Percentiles rank a stretch among this genome's conserved stretches.
Conservation (phyloP, 2,888 invertebrate species). For the Cephus spinipes region DNA sequence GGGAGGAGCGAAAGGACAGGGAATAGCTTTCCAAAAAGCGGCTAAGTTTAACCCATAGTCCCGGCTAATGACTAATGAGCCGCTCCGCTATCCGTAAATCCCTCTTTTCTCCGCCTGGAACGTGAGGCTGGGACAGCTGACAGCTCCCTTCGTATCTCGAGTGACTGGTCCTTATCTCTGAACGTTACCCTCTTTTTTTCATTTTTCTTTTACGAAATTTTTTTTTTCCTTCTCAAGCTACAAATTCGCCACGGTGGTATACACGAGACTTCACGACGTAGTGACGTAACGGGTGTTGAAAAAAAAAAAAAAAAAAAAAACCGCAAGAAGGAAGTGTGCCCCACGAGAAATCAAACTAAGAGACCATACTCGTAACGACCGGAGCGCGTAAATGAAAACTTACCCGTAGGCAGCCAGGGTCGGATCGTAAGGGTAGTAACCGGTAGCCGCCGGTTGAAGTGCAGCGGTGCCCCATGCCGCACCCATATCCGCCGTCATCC, state of each 20-base stretch:
- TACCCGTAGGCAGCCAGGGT: constrained; percentile 94
- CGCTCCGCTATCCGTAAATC: constrained; percentile 16
- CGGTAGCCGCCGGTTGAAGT: constrained; percentile 85
- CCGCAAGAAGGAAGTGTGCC: too few species aligned
- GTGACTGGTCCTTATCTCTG: too few species aligned
- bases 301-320: too few species aligned
- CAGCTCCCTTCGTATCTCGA: not conserved
- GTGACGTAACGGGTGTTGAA: too few species aligned
- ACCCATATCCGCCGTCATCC: constrained; percentile 84
- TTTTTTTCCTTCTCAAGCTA: too few species aligned
- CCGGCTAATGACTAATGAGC: constrained; percentile 24
- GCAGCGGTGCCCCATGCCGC: constrained; percentile 93
- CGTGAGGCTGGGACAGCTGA: not conserved
- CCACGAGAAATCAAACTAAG: too few species aligned
- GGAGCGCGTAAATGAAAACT: constrained; percentile 66
- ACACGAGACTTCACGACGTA: too few species aligned
- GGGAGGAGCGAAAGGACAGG: constrained; percentile 10
- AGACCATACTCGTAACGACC: too few species aligned
- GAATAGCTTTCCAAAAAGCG: constrained; percentile 24
- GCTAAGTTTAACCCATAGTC: constrained; percentile 20
- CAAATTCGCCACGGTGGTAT: too few species aligned
- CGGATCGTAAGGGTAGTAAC: constrained; percentile 94
- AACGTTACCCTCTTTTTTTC: not conserved
- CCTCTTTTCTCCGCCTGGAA: constrained; percentile 12
- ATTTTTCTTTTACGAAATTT: too few species aligned